Evolutionary conservation across 2,888 invertebrate species (phyloP).

Genomic region (Ophion costatus): DNA sequence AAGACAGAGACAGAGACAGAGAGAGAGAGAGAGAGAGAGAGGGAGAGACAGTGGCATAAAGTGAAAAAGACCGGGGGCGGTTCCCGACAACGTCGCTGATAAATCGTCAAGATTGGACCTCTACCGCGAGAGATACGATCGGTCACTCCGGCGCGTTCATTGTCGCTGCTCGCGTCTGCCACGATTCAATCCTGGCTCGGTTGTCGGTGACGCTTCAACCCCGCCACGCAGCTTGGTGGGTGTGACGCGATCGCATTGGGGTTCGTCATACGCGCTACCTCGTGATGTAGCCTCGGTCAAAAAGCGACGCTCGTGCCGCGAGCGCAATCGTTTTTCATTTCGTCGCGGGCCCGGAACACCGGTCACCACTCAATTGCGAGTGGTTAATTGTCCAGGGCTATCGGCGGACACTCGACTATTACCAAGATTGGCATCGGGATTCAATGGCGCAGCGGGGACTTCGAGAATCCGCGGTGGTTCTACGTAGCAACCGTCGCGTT

Average conservation of each 20-base stretch:
- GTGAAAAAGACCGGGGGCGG: slow-evolving; percentile 68
- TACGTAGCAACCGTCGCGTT: no score
- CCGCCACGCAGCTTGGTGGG: neutral
- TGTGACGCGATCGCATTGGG: neutral
- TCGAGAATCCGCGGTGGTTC: no score
- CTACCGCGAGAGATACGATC: slow-evolving; percentile 77
- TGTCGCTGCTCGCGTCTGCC: slow-evolving; percentile 44
- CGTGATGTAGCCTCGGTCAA: neutral
- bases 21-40: slow-evolving; percentile 42
- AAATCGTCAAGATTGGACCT: slow-evolving; percentile 80
- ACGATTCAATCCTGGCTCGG: slow-evolving; percentile 79
- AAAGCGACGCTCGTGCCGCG: slow-evolving; percentile 3
- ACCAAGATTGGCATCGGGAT: no score
- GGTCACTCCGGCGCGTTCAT: slow-evolving; percentile 70
- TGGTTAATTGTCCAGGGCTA: slow-evolving; percentile 1
- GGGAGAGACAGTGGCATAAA: slow-evolving; percentile 42
- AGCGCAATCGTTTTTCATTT: neutral
- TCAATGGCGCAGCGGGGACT: no score
- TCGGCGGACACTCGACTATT: no score
- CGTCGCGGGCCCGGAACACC: neutral
- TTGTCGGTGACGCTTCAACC: slow-evolving; percentile 37
- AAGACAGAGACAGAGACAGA: slow-evolving; percentile 43
- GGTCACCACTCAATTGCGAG: slow-evolving; percentile 10
- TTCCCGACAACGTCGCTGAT: slow-evolving; percentile 75
- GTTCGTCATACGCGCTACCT: neutral